A percentile compares a stretch with the other conserved stretches of the same genome.
Conservation (phyloP, 2,113 vertebrate genomes). For the Cygnus buccinator region DNA sequence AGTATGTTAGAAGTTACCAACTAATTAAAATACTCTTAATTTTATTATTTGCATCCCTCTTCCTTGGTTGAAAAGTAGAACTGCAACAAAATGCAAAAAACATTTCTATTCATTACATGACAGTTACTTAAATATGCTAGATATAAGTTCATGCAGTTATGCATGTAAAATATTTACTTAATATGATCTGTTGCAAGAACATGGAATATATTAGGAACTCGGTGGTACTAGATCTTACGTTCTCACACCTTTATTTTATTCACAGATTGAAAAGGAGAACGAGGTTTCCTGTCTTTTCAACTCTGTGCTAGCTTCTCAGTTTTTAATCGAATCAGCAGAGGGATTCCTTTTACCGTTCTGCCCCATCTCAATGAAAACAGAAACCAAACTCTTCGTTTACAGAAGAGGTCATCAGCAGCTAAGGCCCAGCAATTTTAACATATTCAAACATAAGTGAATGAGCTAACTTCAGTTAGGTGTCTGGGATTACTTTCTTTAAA, state of each 20-base stretch:
- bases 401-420: not conserved
- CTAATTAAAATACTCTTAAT: no score
- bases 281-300: not conserved
- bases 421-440: not conserved
- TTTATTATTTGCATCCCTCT: not conserved
- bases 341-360: not conserved
- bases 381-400: not conserved
- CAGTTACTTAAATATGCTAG: not conserved
- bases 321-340: not conserved
- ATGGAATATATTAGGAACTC: not conserved
- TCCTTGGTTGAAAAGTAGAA: not conserved
- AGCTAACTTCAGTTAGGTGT: not conserved
- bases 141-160: conserved; percentile 19
- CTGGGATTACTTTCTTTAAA: not conserved
- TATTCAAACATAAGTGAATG: not conserved
- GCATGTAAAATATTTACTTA: not conserved
- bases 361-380: not conserved
- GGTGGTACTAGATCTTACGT: not conserved
- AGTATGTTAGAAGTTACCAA: not conserved
- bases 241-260: not conserved
- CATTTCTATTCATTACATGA: not conserved
- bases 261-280: not conserved
- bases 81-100: not conserved
- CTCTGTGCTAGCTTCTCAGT: not conserved
- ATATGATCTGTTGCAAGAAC: not conserved